Percentiles rank a stretch among this genome's conserved stretches.
phyloP scores from a whole-genome alignment of 2,888 invertebrate genomes.

The Bhutanitis thaidina region DNA sequence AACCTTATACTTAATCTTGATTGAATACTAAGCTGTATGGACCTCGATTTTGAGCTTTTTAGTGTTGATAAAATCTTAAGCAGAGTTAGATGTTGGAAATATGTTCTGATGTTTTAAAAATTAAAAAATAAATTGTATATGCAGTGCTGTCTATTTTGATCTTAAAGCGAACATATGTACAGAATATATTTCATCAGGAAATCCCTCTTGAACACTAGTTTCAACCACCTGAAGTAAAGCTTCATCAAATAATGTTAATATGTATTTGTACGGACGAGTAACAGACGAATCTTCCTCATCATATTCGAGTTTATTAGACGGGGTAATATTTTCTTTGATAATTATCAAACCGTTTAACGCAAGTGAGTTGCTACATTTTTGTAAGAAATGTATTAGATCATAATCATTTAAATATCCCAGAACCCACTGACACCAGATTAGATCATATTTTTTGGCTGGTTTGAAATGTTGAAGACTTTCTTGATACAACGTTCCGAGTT shows the following conservation, averaged over 20 bases:
- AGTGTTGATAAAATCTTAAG: no score
- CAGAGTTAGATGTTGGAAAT: no score
- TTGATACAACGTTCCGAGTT: conserved; percentile 84
- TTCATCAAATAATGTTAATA: conserved; percentile 83
- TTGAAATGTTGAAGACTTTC: conserved; percentile 90
- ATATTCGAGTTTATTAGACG: conserved; percentile 80
- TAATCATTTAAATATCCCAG: conserved; percentile 91
- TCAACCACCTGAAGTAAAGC: conserved; percentile 85
- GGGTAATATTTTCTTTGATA: conserved; percentile 87
- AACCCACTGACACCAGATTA: conserved; percentile 99
- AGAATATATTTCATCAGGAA: conserved; percentile 92
- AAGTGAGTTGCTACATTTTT: conserved; percentile 77
- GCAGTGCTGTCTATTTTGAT: conserved; percentile 39
- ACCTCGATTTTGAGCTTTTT: no score
- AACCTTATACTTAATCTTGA: conserved; percentile 3
- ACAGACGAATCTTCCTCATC: conserved; percentile 94
- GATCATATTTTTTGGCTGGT: conserved; percentile 90
- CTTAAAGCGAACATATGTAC: conserved; percentile 92
- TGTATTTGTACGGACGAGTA: conserved; percentile 85
- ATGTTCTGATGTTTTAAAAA: no score
- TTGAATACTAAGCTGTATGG: neutral
- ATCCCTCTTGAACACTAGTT: conserved; percentile 86
- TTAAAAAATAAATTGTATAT: no score
- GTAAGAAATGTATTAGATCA: conserved; percentile 88
- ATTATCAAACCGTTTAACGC: conserved; percentile 49